These are phyloP conservation scores for Erpornis zantholeuca DNA, from an alignment of 2,113 vertebrate species.

Conservation along the genomic window DNA sequence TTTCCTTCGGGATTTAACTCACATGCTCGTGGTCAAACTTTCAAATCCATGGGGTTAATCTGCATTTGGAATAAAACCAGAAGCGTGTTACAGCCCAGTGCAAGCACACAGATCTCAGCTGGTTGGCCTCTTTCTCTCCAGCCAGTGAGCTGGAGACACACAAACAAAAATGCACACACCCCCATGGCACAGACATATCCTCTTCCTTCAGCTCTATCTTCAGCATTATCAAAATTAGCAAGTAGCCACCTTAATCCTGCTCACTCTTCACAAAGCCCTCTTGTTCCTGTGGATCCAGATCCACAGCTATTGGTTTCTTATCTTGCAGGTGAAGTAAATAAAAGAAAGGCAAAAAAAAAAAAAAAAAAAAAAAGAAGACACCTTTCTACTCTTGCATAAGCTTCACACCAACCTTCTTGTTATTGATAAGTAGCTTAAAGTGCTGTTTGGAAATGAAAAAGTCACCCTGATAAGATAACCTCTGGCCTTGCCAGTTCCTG, in stretches of 20 bases:
- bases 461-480: not conserved
- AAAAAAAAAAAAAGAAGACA: not conserved
- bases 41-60: not conserved
- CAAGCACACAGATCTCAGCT: not conserved
- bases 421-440: not conserved
- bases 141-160: not conserved
- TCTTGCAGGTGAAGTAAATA: not conserved
- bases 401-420: not conserved
- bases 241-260: not conserved
- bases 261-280: not conserved
- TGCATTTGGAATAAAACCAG: not conserved
- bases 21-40: not conserved
- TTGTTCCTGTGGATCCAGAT: rapidly evolving
- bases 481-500: not conserved
- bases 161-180: not conserved
- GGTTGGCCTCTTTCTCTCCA: not conserved
- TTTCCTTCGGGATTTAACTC: not conserved
- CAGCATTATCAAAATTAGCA: not conserved
- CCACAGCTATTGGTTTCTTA: not conserved
- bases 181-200: not conserved
- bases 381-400: not conserved
- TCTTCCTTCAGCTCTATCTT: not conserved
- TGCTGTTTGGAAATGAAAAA: not conserved
- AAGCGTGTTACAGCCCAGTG: not conserved
- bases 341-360: not conserved